phyloP scores from a whole-genome alignment of 2,888 invertebrate genomes.

The Psylliodes chrysocephalus region DNA sequence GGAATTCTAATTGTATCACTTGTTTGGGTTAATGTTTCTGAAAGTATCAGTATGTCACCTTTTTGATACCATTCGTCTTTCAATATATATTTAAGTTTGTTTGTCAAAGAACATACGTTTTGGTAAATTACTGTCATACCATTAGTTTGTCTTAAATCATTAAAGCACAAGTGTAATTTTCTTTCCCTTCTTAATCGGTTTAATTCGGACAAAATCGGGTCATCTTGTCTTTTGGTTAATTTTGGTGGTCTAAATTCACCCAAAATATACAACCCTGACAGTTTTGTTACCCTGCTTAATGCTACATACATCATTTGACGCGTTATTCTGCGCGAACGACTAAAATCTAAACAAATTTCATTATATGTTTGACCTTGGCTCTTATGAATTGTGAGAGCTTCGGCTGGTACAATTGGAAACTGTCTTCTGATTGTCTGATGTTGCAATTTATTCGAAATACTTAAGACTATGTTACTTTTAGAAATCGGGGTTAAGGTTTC shows the following conservation, averaged over 20 bases:
- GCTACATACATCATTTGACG: neutral
- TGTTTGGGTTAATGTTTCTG: neutral
- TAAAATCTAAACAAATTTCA: neutral
- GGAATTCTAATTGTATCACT: neutral
- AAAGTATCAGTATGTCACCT: neutral
- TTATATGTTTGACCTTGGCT: slow-evolving; percentile 39
- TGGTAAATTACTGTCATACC: neutral
- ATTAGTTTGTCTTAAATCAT: neutral
- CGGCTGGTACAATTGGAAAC: slow-evolving; percentile 40
- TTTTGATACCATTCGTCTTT: neutral
- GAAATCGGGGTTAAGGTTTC: neutral
- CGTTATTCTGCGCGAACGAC: too few species aligned
- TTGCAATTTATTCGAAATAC: neutral
- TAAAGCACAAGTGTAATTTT: neutral
- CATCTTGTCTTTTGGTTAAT: neutral
- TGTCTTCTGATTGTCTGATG: slow-evolving; percentile 28
- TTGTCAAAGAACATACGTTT: neutral
- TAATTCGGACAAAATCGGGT: neutral
- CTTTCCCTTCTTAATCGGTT: neutral
- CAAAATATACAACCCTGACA: neutral
- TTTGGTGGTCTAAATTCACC: neutral
- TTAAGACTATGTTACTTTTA: neutral
- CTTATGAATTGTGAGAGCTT: slow-evolving; percentile 44
- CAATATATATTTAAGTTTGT: neutral
- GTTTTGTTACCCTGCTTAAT: neutral